Evolutionary conservation across 2,888 invertebrate species (phyloP).

Genomic region (Watsonalla cultraria): DNA sequence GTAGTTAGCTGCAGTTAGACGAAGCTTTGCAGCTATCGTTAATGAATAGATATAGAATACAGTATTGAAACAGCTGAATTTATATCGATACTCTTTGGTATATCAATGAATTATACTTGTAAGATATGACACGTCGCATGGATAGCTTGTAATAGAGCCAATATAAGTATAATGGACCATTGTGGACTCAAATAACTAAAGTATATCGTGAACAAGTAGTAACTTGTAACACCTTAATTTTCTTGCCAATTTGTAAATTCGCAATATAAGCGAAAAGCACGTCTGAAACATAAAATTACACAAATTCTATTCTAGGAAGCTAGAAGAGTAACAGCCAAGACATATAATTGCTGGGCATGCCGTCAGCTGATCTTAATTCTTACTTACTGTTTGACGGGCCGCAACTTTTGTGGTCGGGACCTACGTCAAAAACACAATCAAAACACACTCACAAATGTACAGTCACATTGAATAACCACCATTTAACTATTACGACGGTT

Average conservation of each 20-base stretch:
- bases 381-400: constrained; percentile 77
- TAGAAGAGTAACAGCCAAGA: constrained; percentile 62
- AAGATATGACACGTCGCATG: constrained; percentile 43
- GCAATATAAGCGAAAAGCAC: constrained; percentile 52
- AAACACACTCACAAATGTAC: constrained; percentile 71
- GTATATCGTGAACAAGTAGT: constrained; percentile 25
- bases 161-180: constrained; percentile 48
- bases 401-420: constrained; percentile 78
- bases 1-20: neutral
- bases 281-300: constrained; percentile 42
- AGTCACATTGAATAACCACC: constrained; percentile 40
- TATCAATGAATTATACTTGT: constrained; percentile 20
- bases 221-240: constrained; percentile 21
- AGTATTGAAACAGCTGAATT: constrained; percentile 16
- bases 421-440: constrained; percentile 77
- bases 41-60: neutral
- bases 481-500: constrained; percentile 44
- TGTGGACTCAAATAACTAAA: constrained; percentile 31
- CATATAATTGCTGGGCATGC: constrained; percentile 58
- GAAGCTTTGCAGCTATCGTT: neutral
- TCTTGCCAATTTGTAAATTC: constrained; percentile 29
- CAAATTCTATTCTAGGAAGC: constrained; percentile 59
- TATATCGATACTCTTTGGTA: constrained; percentile 10
- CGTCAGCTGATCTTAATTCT: constrained; percentile 70
- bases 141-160: constrained; percentile 47